Base-by-base conservation (phyloP, 2,113 vertebrate species). In the Heliornis fulica region DNA sequence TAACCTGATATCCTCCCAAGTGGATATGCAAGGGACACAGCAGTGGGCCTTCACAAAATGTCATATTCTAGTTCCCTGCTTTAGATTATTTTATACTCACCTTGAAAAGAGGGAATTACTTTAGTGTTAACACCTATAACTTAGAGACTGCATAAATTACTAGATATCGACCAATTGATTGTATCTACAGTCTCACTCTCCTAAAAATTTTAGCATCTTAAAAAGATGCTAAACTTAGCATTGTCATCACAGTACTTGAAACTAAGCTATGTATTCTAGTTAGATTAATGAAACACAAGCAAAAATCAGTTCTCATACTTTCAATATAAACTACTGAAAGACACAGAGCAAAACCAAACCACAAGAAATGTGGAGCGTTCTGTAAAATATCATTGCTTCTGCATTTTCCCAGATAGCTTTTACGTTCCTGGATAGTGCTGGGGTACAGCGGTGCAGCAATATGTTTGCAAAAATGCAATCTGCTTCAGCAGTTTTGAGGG, bases 361-460 rank as follows among this genome's bases (percentile, higher is more conserved):
- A 10, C 7, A 43, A 38, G 9, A 92, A 45, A 65, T 13, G 2
- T 50, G 11, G 1, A 3, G 2, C 1, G 4, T 40, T 71, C 7
- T 70, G 26, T 66, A 76, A 83, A 80, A 51, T 50, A 64, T 2
- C 60, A 7, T n/a, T 64, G 7, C 4, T 83, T 51, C 26, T 45
- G 15, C 3, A 15, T 74, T 56, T 82, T 61, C 21, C 15, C 15
- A 28, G 61, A 59, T 16, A 70, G 19, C 1, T 34, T 80, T 4
- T 40, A 19, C 4, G 5, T 53, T 74, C 28, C 15, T 80, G 6
- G 10, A 75, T 10, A 86, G 1, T 41, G 21, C 4, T 38, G 36
- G 5, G 5, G 0, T 46, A 29, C 21, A 13, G 8, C n/a, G 14
- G 9, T 38, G 2, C 26, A 64, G 13, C 5, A 48, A 32, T 3